Evolutionary conservation across 2,113 vertebrate species (phyloP).

Genomic region (Uria aalge): DNA sequence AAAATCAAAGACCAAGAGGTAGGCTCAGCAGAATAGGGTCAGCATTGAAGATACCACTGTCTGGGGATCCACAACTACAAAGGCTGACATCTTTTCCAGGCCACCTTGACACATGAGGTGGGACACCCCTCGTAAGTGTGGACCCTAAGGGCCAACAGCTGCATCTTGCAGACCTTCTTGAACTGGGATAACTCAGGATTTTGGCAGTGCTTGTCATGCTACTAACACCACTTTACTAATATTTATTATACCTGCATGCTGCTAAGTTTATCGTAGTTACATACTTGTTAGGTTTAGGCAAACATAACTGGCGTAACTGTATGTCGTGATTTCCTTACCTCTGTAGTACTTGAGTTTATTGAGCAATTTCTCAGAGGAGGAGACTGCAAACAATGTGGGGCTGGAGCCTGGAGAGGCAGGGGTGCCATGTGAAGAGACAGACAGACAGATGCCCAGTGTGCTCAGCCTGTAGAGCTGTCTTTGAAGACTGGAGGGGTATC

Average conservation of each 20-base stretch:
- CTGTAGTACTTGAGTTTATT: background rate
- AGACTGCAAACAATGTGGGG: background rate
- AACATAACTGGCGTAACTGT: background rate
- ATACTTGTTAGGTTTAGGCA: background rate
- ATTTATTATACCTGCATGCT: background rate
- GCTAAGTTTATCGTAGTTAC: background rate
- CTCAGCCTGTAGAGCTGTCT: background rate
- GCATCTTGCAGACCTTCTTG: background rate
- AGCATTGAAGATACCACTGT: background rate
- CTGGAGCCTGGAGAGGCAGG: background rate
- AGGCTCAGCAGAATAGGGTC: background rate
- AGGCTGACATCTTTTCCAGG: background rate
- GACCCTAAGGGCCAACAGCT: background rate
- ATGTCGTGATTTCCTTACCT: background rate
- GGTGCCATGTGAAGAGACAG: background rate
- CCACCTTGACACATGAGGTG: background rate
- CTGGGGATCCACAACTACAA: background rate
- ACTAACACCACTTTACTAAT: background rate
- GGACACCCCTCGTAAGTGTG: background rate
- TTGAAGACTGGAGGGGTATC: background rate
- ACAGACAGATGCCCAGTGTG: background rate
- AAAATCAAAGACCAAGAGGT: background rate
- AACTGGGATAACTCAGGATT: background rate
- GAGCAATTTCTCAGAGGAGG: background rate
- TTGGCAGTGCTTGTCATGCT: background rate